These are phyloP conservation scores for Pachypeltis micranthus DNA, from an alignment of 1,140 invertebrate species.

Conservation along the genomic window DNA sequence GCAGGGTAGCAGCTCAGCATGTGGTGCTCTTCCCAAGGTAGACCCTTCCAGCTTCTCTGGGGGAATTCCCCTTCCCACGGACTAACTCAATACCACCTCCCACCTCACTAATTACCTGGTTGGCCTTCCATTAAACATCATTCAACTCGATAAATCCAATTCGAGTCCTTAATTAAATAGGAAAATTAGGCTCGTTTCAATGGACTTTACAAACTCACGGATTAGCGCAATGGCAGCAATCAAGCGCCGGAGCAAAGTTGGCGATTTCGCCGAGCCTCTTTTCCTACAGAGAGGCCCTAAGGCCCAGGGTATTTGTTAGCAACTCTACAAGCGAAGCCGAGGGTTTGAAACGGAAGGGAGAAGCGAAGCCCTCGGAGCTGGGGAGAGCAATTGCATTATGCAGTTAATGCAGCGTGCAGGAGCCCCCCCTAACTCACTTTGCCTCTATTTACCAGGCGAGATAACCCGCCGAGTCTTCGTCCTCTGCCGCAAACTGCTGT, in stretches of 20 bases:
- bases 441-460: constrained; percentile 3
- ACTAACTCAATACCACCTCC: too few species aligned
- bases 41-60: too few species aligned
- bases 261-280: background rate
- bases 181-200: background rate
- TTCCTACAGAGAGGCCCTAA: background rate
- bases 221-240: background rate
- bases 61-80: too few species aligned
- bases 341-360: too few species aligned
- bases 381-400: constrained; percentile 8
- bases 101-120: too few species aligned
- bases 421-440: constrained; percentile 4
- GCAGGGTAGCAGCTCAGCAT: too few species aligned
- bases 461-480: background rate
- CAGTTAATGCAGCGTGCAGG: constrained; percentile 8
- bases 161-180: too few species aligned
- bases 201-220: background rate
- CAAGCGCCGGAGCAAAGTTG: background rate
- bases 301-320: background rate
- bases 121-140: too few species aligned
- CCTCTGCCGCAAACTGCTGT: background rate
- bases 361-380: background rate
- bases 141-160: too few species aligned
- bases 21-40: too few species aligned
- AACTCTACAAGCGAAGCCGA: background rate